Conservation (phyloP, 1,140 invertebrate species). For the Contarinia nasturtii region DNA sequence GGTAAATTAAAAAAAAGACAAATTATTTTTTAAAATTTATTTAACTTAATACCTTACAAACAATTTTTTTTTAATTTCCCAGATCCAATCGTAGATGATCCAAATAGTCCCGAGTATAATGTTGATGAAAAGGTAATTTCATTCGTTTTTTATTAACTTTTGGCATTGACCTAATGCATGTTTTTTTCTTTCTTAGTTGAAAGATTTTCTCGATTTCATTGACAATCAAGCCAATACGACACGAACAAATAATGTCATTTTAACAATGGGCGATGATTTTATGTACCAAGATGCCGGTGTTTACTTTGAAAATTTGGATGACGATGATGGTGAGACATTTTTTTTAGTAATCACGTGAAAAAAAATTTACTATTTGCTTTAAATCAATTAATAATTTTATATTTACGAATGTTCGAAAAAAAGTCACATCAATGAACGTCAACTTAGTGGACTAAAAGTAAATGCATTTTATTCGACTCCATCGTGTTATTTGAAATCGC, state of each 20-base stretch:
- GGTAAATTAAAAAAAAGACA: background rate
- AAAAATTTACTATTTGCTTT: no score
- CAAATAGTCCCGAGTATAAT: slow-evolving; percentile 48
- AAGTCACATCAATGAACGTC: slow-evolving; percentile 36
- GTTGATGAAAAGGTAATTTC: slow-evolving; percentile 37
- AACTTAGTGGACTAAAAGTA: slow-evolving; percentile 36
- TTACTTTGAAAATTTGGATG: no score
- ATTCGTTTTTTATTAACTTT: background rate
- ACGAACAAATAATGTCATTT: slow-evolving; percentile 47
- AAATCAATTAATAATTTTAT: background rate
- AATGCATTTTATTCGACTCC: slow-evolving; percentile 84
- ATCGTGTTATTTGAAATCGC: slow-evolving; percentile 73
- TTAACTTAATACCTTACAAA: no score
- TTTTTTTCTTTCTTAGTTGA: slow-evolving; percentile 24
- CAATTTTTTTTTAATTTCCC: no score
- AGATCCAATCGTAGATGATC: slow-evolving; percentile 48
- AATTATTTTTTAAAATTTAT: no score
- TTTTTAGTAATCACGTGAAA: no score
- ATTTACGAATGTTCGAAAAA: no score
- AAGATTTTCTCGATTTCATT: slow-evolving; percentile 29
- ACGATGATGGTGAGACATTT: no score
- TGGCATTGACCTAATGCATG: no score
- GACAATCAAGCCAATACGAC: slow-evolving; percentile 29
- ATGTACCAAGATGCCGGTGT: no score
- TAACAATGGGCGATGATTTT: slow-evolving; percentile 85